Base-by-base conservation (phyloP, 2,888 invertebrate genomes). In the Caenorhabditis sinica region DNA sequence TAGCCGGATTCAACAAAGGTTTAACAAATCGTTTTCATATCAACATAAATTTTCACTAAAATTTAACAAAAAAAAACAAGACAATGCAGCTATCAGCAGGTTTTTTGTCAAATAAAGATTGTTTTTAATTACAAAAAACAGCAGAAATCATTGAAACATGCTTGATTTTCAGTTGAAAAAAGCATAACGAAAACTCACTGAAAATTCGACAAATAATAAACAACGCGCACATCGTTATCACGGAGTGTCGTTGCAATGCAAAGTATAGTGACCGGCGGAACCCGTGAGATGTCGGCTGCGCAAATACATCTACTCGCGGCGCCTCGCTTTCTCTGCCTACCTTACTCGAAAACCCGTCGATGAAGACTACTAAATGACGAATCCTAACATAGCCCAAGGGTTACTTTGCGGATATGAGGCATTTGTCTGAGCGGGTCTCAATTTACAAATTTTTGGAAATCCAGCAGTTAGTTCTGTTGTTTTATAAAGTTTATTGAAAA, bases 341-440 rank as follows among this genome's bases (percentile, higher is more conserved):
- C 87, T 87, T 85, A 79, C 85, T 85, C 82, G 84, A 86, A 80
- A 85, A 87, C 79, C 87, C 85, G 81, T 83, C 82, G 83, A 87
- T 87, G 87, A 87, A 87, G 85, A 87, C 77, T 61, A 86, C 69
- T 83, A 82, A 85, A 87, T 87, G 87, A 87, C 87, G 87, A 87
- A 83, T 83, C 87, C 80, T 85, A 87, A 76, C 73, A 58, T 40
- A 20, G 40, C 69, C 53, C 23, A 69, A 36, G 68, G 69, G 56
- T 69, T 49, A 49, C 77, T 36, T 81, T 84, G 84, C 69, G 87
- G 82, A 77, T 80, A 74, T 75, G 87, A 87, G 87, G 87, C 87
- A 87, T 87, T 87, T 87, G 87, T 87, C 85, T 87, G 87, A 87
- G 77, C 83, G 83, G 83, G 79, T 28, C 25, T 33, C 15, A 17